phyloP scores from a whole-genome alignment of 2,113 vertebrate species.

The Ondatra zibethicus region DNA sequence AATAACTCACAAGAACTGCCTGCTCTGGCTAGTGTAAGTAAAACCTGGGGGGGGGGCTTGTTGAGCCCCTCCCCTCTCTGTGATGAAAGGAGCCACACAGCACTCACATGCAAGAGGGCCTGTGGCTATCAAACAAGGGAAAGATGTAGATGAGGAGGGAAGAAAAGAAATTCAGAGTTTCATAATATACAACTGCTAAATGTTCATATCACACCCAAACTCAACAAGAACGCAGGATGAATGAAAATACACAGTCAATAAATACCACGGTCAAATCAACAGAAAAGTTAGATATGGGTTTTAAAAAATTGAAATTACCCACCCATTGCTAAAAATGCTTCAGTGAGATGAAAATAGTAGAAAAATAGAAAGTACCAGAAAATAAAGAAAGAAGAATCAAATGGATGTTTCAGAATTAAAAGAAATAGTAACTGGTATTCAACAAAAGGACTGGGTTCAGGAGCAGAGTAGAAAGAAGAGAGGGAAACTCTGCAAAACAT shows the following conservation, averaged over 20 bases:
- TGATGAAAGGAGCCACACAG: background rate
- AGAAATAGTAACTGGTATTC: background rate
- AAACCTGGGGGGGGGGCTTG: no score
- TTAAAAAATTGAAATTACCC: background rate
- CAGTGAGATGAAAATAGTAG: background rate
- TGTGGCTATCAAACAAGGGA: background rate
- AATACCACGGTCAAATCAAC: background rate
- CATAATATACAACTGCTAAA: background rate
- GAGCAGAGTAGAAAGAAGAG: background rate
- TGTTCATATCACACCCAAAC: background rate
- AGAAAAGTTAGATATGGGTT: background rate
- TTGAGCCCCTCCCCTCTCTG: background rate
- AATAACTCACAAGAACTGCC: background rate
- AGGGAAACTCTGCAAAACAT: background rate
- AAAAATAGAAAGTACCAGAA: background rate
- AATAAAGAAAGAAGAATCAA: background rate
- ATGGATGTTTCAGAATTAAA: background rate
- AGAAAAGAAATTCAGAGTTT: background rate
- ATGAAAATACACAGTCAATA: background rate
- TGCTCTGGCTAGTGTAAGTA: background rate
- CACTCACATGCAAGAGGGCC: background rate
- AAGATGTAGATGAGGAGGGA: background rate
- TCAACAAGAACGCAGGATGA: background rate
- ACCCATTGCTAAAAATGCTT: background rate
- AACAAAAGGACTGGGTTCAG: background rate